Conservation (phyloP, 1,140 invertebrate species). For the Drosophila bifasciata region DNA sequence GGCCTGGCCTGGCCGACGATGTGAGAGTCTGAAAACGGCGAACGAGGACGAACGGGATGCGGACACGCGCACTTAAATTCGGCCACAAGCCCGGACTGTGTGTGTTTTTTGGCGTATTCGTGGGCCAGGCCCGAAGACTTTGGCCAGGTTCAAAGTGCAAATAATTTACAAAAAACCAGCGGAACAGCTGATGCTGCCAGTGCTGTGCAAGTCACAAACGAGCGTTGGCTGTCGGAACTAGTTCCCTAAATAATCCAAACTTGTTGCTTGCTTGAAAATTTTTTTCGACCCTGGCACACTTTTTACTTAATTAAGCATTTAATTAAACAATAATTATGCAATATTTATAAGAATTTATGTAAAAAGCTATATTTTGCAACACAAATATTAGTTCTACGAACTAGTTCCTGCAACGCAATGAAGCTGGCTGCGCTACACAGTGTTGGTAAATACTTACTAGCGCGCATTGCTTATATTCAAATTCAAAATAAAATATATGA, state of each 20-base stretch:
- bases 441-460: not conserved
- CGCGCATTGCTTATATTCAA: constrained; percentile 1
- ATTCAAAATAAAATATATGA: not conserved
- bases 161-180: constrained; percentile 6
- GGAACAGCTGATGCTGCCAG: constrained; percentile 55
- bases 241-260: constrained; percentile 25
- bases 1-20: not conserved
- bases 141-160: constrained; percentile 72
- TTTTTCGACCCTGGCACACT: too few species aligned
- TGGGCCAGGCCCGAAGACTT: too few species aligned
- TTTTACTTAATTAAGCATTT: too few species aligned
- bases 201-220: constrained; percentile 21
- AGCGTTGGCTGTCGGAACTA: not conserved
- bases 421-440: constrained; percentile 26
- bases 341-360: too few species aligned
- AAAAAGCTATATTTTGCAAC: too few species aligned
- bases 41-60: constrained; percentile 28
- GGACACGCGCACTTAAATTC: constrained; percentile 61
- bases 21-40: constrained; percentile 43
- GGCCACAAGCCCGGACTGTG: constrained; percentile 37
- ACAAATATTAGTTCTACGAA: not conserved
- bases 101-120: constrained; percentile 14
- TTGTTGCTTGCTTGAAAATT: constrained; percentile 28
- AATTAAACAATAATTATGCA: too few species aligned
- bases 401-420: constrained; percentile 7